A percentile compares a stretch with the other conserved stretches of the same genome.
These are phyloP conservation scores for Hyposoter didymator DNA, from an alignment of 2,888 invertebrate species.

Conservation along the genomic window DNA sequence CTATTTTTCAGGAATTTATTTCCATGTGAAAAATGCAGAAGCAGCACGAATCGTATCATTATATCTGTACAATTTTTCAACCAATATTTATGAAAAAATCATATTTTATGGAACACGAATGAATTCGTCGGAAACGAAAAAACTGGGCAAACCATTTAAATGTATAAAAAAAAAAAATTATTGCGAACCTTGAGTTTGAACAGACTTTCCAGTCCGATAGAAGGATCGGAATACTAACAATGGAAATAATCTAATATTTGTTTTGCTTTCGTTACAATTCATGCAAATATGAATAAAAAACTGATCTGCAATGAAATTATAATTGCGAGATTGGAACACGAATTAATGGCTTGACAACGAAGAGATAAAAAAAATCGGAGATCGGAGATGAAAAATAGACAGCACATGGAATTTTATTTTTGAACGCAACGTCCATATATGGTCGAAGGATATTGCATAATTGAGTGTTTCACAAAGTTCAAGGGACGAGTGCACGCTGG, in stretches of 20 bases:
- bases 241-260: too few species aligned
- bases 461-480: constrained; percentile 28
- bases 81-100: too few species aligned
- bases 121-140: background rate
- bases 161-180: background rate
- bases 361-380: background rate
- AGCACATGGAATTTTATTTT: background rate
- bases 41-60: too few species aligned
- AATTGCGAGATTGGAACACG: background rate
- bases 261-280: too few species aligned
- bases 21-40: too few species aligned
- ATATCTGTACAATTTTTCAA: too few species aligned
- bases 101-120: background rate
- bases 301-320: background rate
- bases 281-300: background rate
- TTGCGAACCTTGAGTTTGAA: background rate
- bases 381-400: background rate
- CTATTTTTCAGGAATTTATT: too few species aligned
- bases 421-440: too few species aligned
- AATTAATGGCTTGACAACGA: background rate
- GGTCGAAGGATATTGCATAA: constrained; percentile 38
- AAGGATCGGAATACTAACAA: background rate
- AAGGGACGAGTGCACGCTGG: background rate
- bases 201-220: background rate
- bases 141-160: background rate